Evolutionary conservation across 1,140 invertebrate genomes (phyloP).

Genomic region (Platorchestia sp.): DNA sequence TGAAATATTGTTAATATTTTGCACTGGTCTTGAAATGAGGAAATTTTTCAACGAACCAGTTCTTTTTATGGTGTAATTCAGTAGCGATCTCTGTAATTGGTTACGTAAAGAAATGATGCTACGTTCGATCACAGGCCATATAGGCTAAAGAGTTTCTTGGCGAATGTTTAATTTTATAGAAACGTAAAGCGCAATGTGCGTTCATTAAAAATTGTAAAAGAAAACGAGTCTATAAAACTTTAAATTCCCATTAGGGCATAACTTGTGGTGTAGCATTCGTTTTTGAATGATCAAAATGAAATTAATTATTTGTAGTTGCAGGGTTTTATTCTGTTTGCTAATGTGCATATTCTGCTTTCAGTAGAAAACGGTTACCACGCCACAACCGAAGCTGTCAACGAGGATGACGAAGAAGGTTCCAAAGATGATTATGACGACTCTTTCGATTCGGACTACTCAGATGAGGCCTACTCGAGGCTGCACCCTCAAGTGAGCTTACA

Average conservation of each 20-base stretch:
- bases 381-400: neutral
- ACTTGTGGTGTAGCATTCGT: neutral
- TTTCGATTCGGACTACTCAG: slow-evolving; percentile 67
- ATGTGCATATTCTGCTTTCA: neutral
- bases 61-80: neutral
- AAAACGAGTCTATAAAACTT: neutral
- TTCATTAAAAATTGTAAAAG: neutral
- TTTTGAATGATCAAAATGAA: neutral
- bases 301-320: neutral
- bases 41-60: neutral
- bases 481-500: slow-evolving; percentile 59
- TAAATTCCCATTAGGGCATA: neutral
- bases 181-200: neutral
- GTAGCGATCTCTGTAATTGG: neutral
- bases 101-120: too few relatives aligned
- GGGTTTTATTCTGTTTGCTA: neutral
- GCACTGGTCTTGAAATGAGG: too few relatives aligned
- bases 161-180: neutral
- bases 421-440: slow-evolving; percentile 67
- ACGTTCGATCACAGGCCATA: too few relatives aligned
- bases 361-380: neutral
- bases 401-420: neutral
- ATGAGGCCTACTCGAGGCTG: slow-evolving; percentile 63
- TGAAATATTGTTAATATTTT: too few relatives aligned
- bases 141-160: too few relatives aligned